phyloP scores from a whole-genome alignment of 1,140 invertebrate genomes.

The Halyomorpha halys region DNA sequence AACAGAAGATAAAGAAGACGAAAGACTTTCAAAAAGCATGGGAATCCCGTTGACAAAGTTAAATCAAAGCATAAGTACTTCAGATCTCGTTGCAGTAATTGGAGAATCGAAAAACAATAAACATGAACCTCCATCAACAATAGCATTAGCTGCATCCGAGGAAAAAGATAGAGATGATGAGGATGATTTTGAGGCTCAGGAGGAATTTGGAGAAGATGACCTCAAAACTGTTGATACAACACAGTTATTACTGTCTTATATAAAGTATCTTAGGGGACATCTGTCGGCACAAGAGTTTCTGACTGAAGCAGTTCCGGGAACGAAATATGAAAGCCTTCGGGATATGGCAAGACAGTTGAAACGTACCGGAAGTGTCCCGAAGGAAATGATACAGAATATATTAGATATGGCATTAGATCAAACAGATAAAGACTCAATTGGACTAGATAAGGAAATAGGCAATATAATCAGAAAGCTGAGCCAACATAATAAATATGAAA shows the following conservation, averaged over 20 bases:
- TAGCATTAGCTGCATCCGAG: neutral
- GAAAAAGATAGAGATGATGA: slow-evolving; percentile 2
- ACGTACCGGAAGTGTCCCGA: neutral
- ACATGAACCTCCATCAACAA: neutral
- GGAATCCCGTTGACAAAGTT: neutral
- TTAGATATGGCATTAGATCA: slow-evolving; percentile 2
- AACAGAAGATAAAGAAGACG: neutral
- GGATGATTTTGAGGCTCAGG: slow-evolving; percentile 2
- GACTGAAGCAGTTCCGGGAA: slow-evolving; percentile 10
- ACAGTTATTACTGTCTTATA: neutral
- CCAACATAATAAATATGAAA: neutral
- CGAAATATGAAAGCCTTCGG: neutral
- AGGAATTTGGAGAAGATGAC: neutral
- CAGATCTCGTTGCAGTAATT: neutral
- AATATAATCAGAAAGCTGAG: slow-evolving; percentile 3
- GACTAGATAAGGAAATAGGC: neutral
- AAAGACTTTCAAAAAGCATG: neutral
- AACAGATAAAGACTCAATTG: neutral
- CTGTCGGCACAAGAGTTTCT: slow-evolving; percentile 21
- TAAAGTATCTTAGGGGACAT: slow-evolving; percentile 17
- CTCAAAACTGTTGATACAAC: neutral
- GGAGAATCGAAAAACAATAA: slow-evolving; percentile 2
- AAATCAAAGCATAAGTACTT: slow-evolving; percentile 3
- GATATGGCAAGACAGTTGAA: slow-evolving; percentile 23
- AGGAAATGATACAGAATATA: slow-evolving; percentile 20